Evolutionary conservation across 1,140 invertebrate genomes (phyloP).

Genomic region (Lordiphosa stackelbergi): DNA sequence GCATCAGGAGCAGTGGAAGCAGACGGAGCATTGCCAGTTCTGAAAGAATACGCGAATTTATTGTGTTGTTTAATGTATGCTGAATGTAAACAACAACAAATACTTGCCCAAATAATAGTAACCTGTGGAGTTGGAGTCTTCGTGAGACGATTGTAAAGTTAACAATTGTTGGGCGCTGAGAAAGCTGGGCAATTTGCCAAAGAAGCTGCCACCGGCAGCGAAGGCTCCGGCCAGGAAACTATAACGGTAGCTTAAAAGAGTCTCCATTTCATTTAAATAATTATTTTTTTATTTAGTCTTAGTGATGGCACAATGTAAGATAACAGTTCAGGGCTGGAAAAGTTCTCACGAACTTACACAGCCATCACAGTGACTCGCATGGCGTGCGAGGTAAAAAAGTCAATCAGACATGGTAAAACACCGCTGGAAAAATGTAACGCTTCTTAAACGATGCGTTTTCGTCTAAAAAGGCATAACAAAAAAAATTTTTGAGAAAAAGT

Average conservation of each 20-base stretch:
- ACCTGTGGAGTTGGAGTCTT: background rate
- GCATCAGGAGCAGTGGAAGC: conserved; percentile 77
- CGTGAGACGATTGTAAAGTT: background rate
- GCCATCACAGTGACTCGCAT: too few relatives aligned
- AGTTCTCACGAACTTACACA: too few relatives aligned
- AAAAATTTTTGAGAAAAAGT: too few relatives aligned
- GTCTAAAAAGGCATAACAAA: too few relatives aligned
- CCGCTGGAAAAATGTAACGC: too few relatives aligned
- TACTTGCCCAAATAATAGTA: conserved; percentile 28
- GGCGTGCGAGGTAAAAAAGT: too few relatives aligned
- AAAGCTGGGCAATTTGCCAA: conserved; percentile 63
- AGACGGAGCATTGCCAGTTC: conserved; percentile 34
- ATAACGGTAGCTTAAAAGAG: conserved; percentile 52
- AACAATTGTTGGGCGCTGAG: conserved; percentile 34
- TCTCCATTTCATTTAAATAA: conserved; percentile 28
- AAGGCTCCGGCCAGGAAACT: conserved; percentile 62
- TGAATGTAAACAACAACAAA: background rate
- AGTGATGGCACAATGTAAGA: too few relatives aligned
- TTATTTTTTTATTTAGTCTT: too few relatives aligned
- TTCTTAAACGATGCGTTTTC: too few relatives aligned
- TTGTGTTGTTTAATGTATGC: background rate
- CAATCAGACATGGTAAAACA: too few relatives aligned
- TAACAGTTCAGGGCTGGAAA: too few relatives aligned
- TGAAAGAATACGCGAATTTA: conserved; percentile 6
- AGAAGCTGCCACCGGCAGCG: conserved; percentile 69